These are phyloP conservation scores for Iphiclides podalirius DNA, from an alignment of 2,888 invertebrate genomes.

Conservation along the genomic window DNA sequence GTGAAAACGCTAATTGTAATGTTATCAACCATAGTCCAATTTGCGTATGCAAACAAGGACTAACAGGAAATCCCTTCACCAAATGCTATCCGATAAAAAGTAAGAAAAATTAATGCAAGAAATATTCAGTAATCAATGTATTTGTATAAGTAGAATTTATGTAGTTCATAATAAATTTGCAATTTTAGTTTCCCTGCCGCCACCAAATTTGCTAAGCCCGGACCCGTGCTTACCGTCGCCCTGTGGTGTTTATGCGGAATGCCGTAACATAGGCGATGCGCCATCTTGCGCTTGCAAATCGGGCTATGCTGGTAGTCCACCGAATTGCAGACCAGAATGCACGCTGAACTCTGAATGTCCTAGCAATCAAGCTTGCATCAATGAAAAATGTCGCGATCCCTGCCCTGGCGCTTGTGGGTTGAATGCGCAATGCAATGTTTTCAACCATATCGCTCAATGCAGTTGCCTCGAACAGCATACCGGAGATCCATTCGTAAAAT, in stretches of 20 bases:
- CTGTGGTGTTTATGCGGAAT: constrained; percentile 83
- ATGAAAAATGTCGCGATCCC: constrained; percentile 83
- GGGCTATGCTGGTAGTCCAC: constrained; percentile 82
- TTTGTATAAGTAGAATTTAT: background rate
- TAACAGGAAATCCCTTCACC: constrained; percentile 89
- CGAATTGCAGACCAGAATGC: constrained; percentile 85
- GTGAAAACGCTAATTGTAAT: constrained; percentile 81
- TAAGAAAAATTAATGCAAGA: constrained; percentile 34
- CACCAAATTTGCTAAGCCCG: constrained; percentile 36
- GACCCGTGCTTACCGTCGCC: constrained; percentile 86
- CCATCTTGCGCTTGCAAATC: constrained; percentile 82
- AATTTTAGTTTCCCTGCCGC: constrained; percentile 54
- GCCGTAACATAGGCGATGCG: constrained; percentile 76
- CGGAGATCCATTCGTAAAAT: constrained; percentile 82
- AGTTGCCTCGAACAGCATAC: constrained; percentile 76
- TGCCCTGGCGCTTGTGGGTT: constrained; percentile 84
- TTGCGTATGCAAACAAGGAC: constrained; percentile 85
- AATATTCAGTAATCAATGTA: background rate
- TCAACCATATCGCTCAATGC: constrained; percentile 83
- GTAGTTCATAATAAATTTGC: background rate
- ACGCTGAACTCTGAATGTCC: constrained; percentile 85
- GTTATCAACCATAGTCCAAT: constrained; percentile 86
- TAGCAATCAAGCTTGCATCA: constrained; percentile 83
- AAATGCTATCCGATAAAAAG: constrained; percentile 82
- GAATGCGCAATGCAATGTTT: constrained; percentile 78